A percentile compares a stretch with the other conserved stretches of the same genome.
Conservation (phyloP, 1,140 invertebrate species). For the Holotrichia oblita region DNA sequence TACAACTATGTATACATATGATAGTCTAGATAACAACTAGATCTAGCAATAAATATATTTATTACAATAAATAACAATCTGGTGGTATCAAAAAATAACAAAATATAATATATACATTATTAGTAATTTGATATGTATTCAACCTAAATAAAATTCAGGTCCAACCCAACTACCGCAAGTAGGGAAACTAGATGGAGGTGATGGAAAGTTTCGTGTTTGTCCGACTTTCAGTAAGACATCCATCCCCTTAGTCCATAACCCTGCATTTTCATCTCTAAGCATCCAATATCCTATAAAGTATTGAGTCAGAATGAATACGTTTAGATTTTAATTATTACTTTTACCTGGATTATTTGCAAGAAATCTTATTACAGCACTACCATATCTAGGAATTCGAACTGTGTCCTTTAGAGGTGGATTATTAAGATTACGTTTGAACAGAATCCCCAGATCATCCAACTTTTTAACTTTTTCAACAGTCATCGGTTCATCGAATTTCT, state of each 20-base stretch:
- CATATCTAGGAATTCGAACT: conserved; percentile 73
- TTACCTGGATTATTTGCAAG: conserved; percentile 78
- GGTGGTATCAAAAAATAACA: conserved; percentile 8
- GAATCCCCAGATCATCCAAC: conserved; percentile 64
- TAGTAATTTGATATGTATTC: conserved; percentile 40
- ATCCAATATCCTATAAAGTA: conserved; percentile 72
- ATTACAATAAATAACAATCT: conserved; percentile 15
- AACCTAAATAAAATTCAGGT: conserved; percentile 57
- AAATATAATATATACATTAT: not conserved
- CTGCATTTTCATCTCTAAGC: conserved; percentile 71
- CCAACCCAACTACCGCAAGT: conserved; percentile 58
- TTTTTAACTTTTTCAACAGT: conserved; percentile 64
- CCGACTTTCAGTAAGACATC: conserved; percentile 58
- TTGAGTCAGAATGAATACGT: not conserved
- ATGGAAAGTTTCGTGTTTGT: conserved; percentile 49
- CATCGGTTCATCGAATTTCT: conserved; percentile 64
- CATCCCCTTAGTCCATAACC: conserved; percentile 57
- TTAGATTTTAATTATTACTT: not conserved
- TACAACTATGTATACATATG: no score
- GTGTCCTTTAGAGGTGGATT: conserved; percentile 76
- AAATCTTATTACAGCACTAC: conserved; percentile 75
- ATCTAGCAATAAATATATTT: conserved; percentile 18
- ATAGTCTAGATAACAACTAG: no score
- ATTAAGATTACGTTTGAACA: conserved; percentile 69
- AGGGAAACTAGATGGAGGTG: conserved; percentile 56